These are phyloP conservation scores for Yponomeuta plumbellus DNA, from an alignment of 2,888 invertebrate genomes.

Conservation along the genomic window DNA sequence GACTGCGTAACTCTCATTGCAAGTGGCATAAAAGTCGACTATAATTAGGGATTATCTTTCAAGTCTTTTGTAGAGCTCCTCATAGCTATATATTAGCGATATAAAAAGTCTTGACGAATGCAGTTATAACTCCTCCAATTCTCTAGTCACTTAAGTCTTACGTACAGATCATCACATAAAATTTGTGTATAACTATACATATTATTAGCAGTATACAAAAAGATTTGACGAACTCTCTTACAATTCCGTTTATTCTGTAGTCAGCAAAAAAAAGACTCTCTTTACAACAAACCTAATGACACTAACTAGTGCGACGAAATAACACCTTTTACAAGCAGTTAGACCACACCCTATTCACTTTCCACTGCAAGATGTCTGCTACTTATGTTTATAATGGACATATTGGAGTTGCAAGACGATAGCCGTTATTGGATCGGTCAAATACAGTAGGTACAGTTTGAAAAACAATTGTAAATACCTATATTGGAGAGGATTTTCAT, in stretches of 20 bases:
- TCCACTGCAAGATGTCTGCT: slow-evolving; percentile 18
- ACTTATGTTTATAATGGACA: slow-evolving; percentile 42
- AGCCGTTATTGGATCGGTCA: neutral
- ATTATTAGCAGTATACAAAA: neutral
- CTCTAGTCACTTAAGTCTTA: too few relatives aligned
- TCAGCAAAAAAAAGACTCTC: neutral
- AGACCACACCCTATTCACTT: slow-evolving; percentile 8
- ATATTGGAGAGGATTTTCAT: too few relatives aligned
- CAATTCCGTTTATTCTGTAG: neutral
- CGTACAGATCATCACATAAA: too few relatives aligned
- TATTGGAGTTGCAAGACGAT: slow-evolving; percentile 35
- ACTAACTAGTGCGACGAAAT: neutral
- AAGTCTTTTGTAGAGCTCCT: too few relatives aligned
- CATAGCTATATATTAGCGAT: too few relatives aligned
- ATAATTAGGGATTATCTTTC: too few relatives aligned
- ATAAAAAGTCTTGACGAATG: too few relatives aligned
- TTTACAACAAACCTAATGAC: neutral
- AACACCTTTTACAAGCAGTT: neutral
- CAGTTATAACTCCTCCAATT: too few relatives aligned
- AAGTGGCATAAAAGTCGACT: too few relatives aligned
- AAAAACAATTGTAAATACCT: neutral
- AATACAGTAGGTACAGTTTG: neutral
- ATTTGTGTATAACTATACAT: too few relatives aligned
- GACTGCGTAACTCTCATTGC: too few relatives aligned
- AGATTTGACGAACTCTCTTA: neutral